Percentiles rank a stretch among this genome's conserved stretches.
These are phyloP conservation scores for Zosterops japonicus DNA, from an alignment of 2,113 vertebrate species.

Conservation along the genomic window DNA sequence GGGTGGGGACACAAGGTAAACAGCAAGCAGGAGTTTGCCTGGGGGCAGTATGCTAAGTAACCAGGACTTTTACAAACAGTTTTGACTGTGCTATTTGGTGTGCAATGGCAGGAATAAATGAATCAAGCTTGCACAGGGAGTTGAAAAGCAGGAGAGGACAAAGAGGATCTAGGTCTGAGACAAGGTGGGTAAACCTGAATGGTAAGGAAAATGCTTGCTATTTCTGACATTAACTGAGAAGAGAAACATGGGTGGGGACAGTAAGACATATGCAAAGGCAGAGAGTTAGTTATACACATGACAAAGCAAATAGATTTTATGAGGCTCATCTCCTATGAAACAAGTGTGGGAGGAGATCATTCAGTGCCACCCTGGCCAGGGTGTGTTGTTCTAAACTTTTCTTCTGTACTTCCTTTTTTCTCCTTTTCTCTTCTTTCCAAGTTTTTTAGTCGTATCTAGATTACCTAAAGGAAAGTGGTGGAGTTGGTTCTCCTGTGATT, in stretches of 20 bases:
- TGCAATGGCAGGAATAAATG: neutral
- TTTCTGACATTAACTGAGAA: neutral
- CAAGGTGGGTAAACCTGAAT: neutral
- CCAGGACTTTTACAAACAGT: neutral
- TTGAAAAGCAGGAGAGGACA: neutral
- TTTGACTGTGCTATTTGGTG: neutral
- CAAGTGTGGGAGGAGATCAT: neutral
- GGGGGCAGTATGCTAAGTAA: neutral
- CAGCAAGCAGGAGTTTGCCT: neutral
- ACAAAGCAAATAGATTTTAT: neutral
- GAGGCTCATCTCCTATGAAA: neutral
- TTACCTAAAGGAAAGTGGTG: neutral
- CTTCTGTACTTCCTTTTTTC: neutral
- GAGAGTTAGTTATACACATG: neutral
- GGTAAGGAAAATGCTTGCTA: neutral
- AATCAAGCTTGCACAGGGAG: neutral
- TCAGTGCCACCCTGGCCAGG: accelerated
- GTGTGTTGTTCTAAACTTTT: neutral
- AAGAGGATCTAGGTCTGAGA: neutral
- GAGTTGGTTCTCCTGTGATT: neutral
- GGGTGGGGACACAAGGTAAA: neutral
- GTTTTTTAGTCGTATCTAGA: neutral
- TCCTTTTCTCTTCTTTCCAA: neutral
- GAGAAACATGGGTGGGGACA: neutral
- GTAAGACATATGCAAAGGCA: neutral